Base-by-base conservation (phyloP, 2,113 vertebrate species). In the Mormyrus lacerda region DNA sequence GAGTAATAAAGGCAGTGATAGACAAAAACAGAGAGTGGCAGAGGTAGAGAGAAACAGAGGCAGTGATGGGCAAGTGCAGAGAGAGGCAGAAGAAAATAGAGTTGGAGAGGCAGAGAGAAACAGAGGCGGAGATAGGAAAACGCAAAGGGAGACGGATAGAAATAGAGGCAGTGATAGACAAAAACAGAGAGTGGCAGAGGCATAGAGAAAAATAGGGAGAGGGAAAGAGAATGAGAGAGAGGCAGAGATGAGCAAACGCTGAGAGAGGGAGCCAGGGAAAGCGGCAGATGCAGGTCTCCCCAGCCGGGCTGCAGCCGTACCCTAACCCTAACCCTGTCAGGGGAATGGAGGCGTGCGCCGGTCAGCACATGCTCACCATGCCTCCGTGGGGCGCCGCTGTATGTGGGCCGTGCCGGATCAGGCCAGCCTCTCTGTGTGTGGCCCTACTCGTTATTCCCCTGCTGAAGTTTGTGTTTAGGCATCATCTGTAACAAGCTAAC, bases 391-490 rank as follows among this genome's bases (percentile, higher is more conserved):
- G 91, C 50, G 88, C 89, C 90, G 89, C 90, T 91, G 89, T 89
- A 91, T 91, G 92, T 93, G 91, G 91, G 89, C 91, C 92, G 89
- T 61, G 91, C 92, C 85, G 89, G 91, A 92, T 92, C 90, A 89
- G 93, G 90, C 55, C 50, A 35, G 85, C 47, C 69, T 93, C 93
- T 94, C 93, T 79, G 94, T 96, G 95, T 95, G 95, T 96, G 95
- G 91, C 94, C 94, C 94, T 91, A 73, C 90, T 94, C 88, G 82
- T 95, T 95, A 94, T 95, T 95, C 95, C 94, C 90, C 93, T 93
- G 92, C 91, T 90, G 93, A 90, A 88, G 79, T 88, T 65, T 93
- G 92, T 96, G 94, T 96, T 96, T 96, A 94, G 94, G 93, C 93
- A 94, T 93, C 91, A 90, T 94, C 93, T 87, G 92, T 92, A 93